phyloP scores from a whole-genome alignment of 2,888 invertebrate species.

The Phytoseiulus persimilis region DNA sequence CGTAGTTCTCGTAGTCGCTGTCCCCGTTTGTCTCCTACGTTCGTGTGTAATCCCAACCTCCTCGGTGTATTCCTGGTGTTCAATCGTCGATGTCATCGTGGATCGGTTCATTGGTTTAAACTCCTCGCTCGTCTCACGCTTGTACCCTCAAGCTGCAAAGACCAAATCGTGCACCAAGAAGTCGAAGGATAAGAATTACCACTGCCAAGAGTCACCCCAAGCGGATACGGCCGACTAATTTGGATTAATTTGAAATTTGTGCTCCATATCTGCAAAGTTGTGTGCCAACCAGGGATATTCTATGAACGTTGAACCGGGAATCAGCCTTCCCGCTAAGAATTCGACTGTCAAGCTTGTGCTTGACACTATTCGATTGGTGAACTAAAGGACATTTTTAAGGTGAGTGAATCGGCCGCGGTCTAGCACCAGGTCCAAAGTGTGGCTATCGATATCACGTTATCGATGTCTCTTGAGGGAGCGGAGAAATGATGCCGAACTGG shows the following conservation, averaged over 20 bases:
- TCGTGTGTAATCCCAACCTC: background rate
- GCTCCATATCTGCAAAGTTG: background rate
- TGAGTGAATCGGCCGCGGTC: background rate
- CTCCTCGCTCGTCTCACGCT: background rate
- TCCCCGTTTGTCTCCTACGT: background rate
- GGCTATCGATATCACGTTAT: too few species aligned
- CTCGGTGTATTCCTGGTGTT: background rate
- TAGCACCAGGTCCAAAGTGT: too few species aligned
- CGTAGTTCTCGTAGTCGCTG: background rate
- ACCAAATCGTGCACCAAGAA: background rate
- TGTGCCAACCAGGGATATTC: background rate
- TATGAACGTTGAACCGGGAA: background rate
- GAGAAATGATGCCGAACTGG: too few species aligned
- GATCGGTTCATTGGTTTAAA: background rate
- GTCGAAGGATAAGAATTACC: background rate
- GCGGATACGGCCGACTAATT: slow-evolving; percentile 5
- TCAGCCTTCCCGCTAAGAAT: background rate
- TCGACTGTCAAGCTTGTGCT: background rate
- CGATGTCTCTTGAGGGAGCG: too few species aligned
- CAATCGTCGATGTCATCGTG: background rate
- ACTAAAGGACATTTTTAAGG: background rate
- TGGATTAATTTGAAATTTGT: background rate
- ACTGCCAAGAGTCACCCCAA: background rate
- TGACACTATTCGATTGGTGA: background rate
- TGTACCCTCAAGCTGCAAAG: background rate